Evolutionary conservation across 2,888 invertebrate species (phyloP), one percentile per base, ranked within the genome.

Genomic region (Trachelus iudaicus): DNA sequence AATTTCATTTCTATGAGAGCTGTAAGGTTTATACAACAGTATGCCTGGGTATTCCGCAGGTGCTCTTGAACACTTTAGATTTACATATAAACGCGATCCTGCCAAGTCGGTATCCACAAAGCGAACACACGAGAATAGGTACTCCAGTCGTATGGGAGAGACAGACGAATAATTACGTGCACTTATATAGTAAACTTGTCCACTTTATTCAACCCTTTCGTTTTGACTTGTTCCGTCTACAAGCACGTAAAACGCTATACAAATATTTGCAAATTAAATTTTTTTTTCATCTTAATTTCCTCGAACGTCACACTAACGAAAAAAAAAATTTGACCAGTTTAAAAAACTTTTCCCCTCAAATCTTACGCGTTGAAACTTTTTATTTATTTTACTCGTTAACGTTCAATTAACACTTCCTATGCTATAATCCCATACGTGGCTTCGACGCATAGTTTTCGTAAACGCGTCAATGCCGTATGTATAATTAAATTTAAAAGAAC

Each of bases 81-180:
- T 76, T 76, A 13, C 76, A 76, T 76, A 76, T 71, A 76, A 76
- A 76, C 56, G 73, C 76, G 73, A n/a, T 73, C 73, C 73, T 31
- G 71, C 71, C 71, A 71, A 71, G 71, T 71, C 71, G 23, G 31
- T 71, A 71, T 33, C 31, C 71, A 15, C 31, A 34, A 15, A 2
- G 31, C 9, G 34, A 31, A 34, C 71, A 9, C 71, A 71, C 15
- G 31, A 34, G 31, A 31, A 31, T 71, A 15, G 30, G 34, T 33
- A 15, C 13, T 33, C 71, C 1, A 4, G 34, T 15, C 30, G 71
- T 11, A 6, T 33, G 4, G 34, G 31, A 71, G 13, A 71, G 71
- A 30, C 71, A 11, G 13, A 71, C 30, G 31, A 71, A 71, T 56
- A 56, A 56, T 56, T 56, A 56, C 40, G 15, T 56, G 23, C 15